Base-by-base conservation (phyloP, 2,113 vertebrate species). In the Cynopterus brachyotis region DNA sequence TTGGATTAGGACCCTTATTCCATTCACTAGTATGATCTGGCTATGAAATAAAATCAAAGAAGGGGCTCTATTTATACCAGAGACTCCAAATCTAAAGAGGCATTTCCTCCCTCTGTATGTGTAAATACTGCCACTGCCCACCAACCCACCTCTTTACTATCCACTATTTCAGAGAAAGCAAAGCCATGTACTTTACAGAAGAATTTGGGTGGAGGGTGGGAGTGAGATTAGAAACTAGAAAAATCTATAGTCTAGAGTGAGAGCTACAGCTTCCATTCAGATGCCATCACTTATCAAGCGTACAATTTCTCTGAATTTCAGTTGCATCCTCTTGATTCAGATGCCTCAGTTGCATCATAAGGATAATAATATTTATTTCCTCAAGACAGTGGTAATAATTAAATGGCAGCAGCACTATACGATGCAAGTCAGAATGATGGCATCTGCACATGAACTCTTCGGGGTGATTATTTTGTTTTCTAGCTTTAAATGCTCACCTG, bases 1-100 rank as follows among this genome's bases (percentile, higher is more conserved):
- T 92, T 81, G 3, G 62, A 86, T 69, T n/a, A 13, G 15, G 20
- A 24, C 57, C 32, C 84, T 93, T 82, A 78, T 85, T 91, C 42
- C 37, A 82, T 28, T 93, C 47, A 57, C 70, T 40, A 28, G 11
- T 57, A 66, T 92, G 66, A 94, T 94, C 75, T 89, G 62, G 10
- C 76, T 96, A 37, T 90, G 55, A 92, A 78, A 85, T 73, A 94
- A 96, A 95, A 57, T 81, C 60, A 92, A 72, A 72, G 28, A 67
- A 94, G 35, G 28, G 12, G 35, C 40, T 96, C 57, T 78, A 24
- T 55, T 88, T 80, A 83, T 10, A 37, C n/a, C 88, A 57, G 19
- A 94, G 53, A 32, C 13, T 50, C 12, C 24, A 50, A 28, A 67
- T 69, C 67, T 62, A 88, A 78, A 70, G 11, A 94, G 53, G 5